phyloP scores from a whole-genome alignment of 2,113 vertebrate genomes.

The Eudyptes chrysolophus region DNA sequence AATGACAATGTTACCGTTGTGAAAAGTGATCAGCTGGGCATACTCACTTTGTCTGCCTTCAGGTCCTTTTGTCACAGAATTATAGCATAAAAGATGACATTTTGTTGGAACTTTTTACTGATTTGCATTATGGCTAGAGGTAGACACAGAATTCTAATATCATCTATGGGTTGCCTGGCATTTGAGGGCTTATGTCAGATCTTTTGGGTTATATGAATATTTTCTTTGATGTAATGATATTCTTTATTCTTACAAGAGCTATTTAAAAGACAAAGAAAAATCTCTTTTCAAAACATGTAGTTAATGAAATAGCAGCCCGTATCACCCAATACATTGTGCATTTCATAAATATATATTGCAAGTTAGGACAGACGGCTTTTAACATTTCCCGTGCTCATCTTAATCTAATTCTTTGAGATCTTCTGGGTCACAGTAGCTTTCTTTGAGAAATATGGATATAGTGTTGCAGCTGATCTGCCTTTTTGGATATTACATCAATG shows the following conservation, averaged over 20 bases:
- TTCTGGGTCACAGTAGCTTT: background rate
- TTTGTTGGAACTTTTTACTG: conserved; percentile 29
- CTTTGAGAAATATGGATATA: background rate
- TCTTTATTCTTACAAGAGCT: conserved; percentile 22
- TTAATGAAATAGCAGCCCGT: conserved; percentile 27
- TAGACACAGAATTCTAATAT: conserved; percentile 23
- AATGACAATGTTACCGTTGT: background rate
- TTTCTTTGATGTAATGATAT: conserved; percentile 47
- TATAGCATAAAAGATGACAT: conserved; percentile 16
- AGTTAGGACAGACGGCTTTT: background rate
- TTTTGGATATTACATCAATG: background rate
- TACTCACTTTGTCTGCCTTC: conserved; percentile 1
- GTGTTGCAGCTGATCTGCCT: background rate
- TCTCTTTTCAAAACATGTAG: background rate
- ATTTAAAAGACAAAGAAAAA: conserved; percentile 55
- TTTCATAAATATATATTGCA: conserved; percentile 53
- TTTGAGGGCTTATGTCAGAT: conserved; percentile 45
- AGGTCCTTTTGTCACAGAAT: conserved; percentile 15
- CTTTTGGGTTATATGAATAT: conserved; percentile 48
- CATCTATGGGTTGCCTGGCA: background rate
- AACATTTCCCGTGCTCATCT: background rate
- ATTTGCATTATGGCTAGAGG: conserved; percentile 16
- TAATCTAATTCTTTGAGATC: conserved; percentile 1
- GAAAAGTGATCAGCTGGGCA: background rate
- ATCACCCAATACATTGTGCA: background rate